A percentile compares a stretch with the other conserved stretches of the same genome.
These are phyloP conservation scores for Sitta carolinensis DNA, from an alignment of 2,797 vertebrate genomes.

Conservation along the genomic window DNA sequence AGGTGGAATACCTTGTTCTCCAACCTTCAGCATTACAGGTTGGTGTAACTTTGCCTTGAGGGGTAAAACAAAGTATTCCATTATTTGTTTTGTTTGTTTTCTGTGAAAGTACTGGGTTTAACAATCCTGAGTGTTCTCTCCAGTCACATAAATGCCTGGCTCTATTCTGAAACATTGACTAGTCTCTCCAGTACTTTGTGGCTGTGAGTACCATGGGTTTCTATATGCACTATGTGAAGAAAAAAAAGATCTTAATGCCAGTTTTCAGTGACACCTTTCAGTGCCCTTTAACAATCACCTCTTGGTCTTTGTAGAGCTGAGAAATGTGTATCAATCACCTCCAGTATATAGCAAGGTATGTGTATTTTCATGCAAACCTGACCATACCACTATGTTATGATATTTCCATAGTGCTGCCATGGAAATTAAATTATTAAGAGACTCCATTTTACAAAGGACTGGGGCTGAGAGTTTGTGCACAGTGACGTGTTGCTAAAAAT, in stretches of 20 bases:
- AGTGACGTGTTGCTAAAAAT: neutral
- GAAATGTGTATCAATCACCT: rapidly evolving
- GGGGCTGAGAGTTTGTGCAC: neutral
- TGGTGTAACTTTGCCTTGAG: neutral
- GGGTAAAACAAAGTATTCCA: neutral
- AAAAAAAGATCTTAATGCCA: neutral
- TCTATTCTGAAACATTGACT: neutral
- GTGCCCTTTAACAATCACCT: neutral
- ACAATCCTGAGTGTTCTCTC: neutral
- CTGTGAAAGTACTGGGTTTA: neutral
- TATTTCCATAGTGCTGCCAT: neutral
- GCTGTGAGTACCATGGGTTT: neutral
- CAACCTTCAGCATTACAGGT: neutral
- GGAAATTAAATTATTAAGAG: conserved; percentile 30
- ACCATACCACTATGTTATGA: rapidly evolving
- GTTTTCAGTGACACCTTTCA: neutral
- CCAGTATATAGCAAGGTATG: too few relatives aligned
- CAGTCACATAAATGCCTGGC: neutral
- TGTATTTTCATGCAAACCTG: neutral
- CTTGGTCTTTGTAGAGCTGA: neutral
- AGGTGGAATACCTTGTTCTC: neutral
- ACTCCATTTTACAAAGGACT: conserved; percentile 1
- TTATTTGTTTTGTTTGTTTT: neutral
- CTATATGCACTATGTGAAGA: neutral
- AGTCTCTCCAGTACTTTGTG: neutral